A percentile compares a stretch with the other conserved stretches of the same genome.
phyloP scores from a whole-genome alignment of 2,797 vertebrate genomes.

The Parauchenoglanis ngamensis region DNA sequence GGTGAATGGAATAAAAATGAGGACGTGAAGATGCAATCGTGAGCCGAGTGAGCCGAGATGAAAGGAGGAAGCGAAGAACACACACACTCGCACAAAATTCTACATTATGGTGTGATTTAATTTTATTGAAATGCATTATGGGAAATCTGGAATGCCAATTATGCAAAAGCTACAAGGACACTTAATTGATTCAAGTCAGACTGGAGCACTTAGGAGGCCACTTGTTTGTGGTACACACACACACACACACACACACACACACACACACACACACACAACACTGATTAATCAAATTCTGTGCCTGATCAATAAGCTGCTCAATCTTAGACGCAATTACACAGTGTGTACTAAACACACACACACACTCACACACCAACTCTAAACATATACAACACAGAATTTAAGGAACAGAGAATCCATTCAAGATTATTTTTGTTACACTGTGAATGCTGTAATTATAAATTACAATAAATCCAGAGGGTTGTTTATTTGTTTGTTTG shows the following conservation, averaged over 20 bases:
- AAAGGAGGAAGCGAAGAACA: neutral
- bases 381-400: neutral
- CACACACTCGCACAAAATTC: neutral
- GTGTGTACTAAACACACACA: neutral
- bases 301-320: constrained; percentile 23
- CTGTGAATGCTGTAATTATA: neutral
- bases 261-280: neutral
- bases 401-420: neutral
- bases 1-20: neutral
- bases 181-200: neutral
- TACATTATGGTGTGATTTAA: neutral
- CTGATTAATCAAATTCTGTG: constrained; percentile 13
- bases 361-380: neutral
- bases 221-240: neutral
- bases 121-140: constrained; percentile 12
- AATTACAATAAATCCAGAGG: neutral
- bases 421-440: neutral
- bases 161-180: constrained; percentile 6
- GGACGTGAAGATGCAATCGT: no score
- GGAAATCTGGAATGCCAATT: constrained; percentile 15
- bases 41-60: neutral
- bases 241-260: neutral
- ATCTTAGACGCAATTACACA: constrained; percentile 14
- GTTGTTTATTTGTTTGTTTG: neutral
- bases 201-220: neutral